Base-by-base conservation (phyloP, 1,140 invertebrate species). In the Bombus confusus region DNA sequence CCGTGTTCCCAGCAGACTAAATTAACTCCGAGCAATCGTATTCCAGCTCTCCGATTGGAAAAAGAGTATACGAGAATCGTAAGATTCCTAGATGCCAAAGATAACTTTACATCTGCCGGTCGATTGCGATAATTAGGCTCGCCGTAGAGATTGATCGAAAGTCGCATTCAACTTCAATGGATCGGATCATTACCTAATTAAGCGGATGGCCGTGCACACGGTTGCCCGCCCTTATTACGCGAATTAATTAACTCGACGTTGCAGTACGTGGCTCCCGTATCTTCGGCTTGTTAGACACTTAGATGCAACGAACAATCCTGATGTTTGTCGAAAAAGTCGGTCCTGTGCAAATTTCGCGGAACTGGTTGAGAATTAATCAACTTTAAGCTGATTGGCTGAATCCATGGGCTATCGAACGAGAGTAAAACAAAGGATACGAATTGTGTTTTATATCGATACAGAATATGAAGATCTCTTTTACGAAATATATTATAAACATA, bases 101-200 rank as follows among this genome's bases (percentile, higher is more conserved):
- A 91, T 93, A 92, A 80, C 92, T 93, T 93, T 92, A 86, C 85
- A 91, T 93, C 92, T 92, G 86, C 87, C 90, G 91, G 71, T 62
- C 85, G 90, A 93, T 93, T 91, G 93, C 88, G 83, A 92, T 93
- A 93, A 92, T 92, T 93, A 89, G 90, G 81, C 89, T 52, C 84
- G 83, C 76, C 73, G 64, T 12, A 37, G 47, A 68, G 82, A 92
- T 93, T 83, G 91, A 90, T 93, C 88, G 86, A 90, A 90, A 87
- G 86, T 90, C 88, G 89, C 77, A 78, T 88, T 86, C 73, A 88
- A 83, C 83, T 86, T 88, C 74, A 91, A 88, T 86, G 72, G 80
- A 37, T 88, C 80, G 66, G 77, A 79, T 64, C 71, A 83, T 90
- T 88, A 83, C 72, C 88, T 92, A 92, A 92, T 92, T 91, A 91